Evolutionary conservation across 2,113 vertebrate genomes (phyloP).

Genomic region (Ivindomyrus marchei): DNA sequence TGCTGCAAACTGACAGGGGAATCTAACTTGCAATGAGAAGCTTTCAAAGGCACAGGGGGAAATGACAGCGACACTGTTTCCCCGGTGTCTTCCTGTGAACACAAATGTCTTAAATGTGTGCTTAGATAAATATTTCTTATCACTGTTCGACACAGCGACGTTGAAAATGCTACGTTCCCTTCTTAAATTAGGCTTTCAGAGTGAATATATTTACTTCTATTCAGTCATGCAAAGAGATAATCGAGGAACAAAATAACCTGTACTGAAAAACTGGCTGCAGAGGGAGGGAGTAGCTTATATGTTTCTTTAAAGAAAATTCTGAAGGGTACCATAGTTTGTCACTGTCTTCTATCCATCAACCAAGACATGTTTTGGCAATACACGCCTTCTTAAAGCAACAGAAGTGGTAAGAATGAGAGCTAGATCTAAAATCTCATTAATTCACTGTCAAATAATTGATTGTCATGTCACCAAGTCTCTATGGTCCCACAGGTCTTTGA

Average conservation of each 20-base stretch:
- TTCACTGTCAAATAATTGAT: constrained; percentile 30
- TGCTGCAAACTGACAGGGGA: background rate
- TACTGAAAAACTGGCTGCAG: background rate
- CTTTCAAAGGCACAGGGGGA: background rate
- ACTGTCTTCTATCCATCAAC: constrained; percentile 53
- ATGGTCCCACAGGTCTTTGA: constrained; percentile 26
- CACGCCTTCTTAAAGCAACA: constrained; percentile 45
- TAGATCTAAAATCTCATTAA: constrained; percentile 29
- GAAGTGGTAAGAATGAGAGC: constrained; percentile 26
- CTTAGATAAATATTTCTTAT: constrained; percentile 14
- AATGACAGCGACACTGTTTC: background rate
- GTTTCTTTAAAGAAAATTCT: background rate
- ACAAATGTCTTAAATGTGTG: background rate
- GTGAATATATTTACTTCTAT: background rate
- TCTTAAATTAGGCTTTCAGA: background rate
- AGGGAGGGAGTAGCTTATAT: background rate
- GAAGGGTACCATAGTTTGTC: background rate
- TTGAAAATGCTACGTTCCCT: background rate
- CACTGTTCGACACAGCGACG: background rate
- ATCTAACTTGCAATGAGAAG: background rate
- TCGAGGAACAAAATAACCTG: background rate
- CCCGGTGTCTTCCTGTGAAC: background rate
- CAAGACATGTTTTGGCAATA: constrained; percentile 52
- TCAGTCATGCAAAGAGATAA: background rate
- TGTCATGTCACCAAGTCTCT: constrained; percentile 23